These are phyloP conservation scores for Babylonia areolata DNA, from an alignment of 1,140 invertebrate genomes.

Conservation along the genomic window DNA sequence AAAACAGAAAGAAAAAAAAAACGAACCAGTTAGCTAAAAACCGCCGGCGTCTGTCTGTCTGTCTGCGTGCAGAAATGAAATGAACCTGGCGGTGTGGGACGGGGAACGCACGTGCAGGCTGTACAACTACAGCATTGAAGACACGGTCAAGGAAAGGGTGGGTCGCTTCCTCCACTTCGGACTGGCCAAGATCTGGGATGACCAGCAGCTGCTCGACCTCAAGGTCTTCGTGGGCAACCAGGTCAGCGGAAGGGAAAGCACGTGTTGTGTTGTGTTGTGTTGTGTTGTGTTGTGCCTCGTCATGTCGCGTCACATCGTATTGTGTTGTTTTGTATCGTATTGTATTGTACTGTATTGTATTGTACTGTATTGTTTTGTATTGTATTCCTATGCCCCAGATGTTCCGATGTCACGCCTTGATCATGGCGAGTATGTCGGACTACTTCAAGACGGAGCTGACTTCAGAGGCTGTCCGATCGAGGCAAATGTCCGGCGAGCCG, in stretches of 20 bases:
- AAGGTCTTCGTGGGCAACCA: conserved; percentile 18
- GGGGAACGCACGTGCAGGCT: neutral
- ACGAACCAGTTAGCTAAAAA: too few species aligned
- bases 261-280: too few species aligned
- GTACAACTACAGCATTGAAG: neutral
- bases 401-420: conserved; percentile 81
- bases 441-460: conserved; percentile 91
- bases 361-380: too few species aligned
- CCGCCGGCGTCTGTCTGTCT: neutral
- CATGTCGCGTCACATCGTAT: too few species aligned
- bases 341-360: too few species aligned
- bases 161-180: neutral
- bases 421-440: conserved; percentile 88
- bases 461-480: conserved; percentile 80
- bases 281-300: too few species aligned
- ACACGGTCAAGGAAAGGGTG: conserved; percentile 14
- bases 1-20: too few species aligned
- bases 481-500: conserved; percentile 82
- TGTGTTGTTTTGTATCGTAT: too few species aligned
- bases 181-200: neutral
- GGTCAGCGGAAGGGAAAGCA: conserved; percentile 12
- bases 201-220: neutral
- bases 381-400: too few species aligned
- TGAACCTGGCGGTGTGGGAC: conserved; percentile 27
- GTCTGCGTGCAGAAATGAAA: conserved; percentile 17